Evolutionary conservation across 2,797 vertebrate genomes (phyloP), one percentile per base, ranked within the genome.

Genomic region (Pseudochirops corinnae): DNA sequence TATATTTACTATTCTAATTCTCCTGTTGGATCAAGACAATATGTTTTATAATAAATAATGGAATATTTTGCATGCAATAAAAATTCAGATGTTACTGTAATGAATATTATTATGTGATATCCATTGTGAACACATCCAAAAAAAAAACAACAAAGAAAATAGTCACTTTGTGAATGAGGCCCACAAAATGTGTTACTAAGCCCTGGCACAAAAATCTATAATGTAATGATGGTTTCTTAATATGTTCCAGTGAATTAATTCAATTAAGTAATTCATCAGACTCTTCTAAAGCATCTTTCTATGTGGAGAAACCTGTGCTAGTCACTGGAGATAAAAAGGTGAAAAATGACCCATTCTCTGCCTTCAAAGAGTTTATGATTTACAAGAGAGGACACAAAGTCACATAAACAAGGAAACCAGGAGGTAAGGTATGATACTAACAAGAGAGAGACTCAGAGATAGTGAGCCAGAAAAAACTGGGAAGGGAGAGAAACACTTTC

Each of bases 121-220:
- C 55, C 14, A 90, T 94, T 94, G 3, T 24, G 39, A 7, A 94
- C 62, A 67, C n/a, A 67, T 7, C 13, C 60, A 60, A 60, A 60
- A 60, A 57, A 57, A 26, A 0, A 53, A 7, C 53, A 53, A 53
- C 53, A 53, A 53, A 53, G 53, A 9, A 53, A 96, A 46, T 39
- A 95, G 13, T 93, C 60, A 94, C 12, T 52, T 97, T 97, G 92
- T 92, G 58, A 94, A 52, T 56, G 67, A 95, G 52, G 18, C n/a
- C 87, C 87, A 2, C 90, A 93, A 56, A 67, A 3, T 33, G 57
- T 60, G 28, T 56, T 90, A 93, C 46, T 96, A 57, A 96, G 91
- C 58, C 90, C 4, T 96, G 39, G 62, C 21, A 94, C 50, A n/a
- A 21, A 97, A 2, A 46, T 97, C 93, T 97, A 93, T 95, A 94